Evolutionary conservation across 2,113 vertebrate species (phyloP), one percentile per base, ranked within the genome.

Genomic region (Nothobranchius furzeri): DNA sequence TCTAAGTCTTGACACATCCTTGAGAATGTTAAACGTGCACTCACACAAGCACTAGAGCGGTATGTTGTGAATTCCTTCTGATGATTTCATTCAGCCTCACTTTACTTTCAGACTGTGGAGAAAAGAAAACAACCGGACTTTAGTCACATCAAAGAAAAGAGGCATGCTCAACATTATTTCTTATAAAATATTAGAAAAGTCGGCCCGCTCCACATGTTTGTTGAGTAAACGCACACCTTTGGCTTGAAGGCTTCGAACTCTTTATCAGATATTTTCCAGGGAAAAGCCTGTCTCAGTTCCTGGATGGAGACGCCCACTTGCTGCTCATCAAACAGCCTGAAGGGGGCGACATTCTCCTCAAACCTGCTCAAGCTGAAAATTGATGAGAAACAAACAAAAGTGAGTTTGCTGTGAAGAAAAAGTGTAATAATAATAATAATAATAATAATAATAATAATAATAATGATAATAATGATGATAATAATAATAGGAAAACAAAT

Each of bases 81-180:
- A 94, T 92, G 25, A 93, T 91, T 86, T 94, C 92, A 49, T 92
- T 93, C 82, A 93, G 75, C 37, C 84, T 69, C 57, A 93, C 83
- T 64, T 91, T 92, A 60, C 67, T 89, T 61, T 93, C 88, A 1
- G 89, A 90, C 92, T 95, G 78, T 13, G 12, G 30, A n/a, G 12
- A 37, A n/a, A 47, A 0, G 7, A 36, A 57, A 60, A 10, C 5
- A 37, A 57, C 9, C 9, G 2, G 48, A 9, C n/a, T 50, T 9
- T n/a, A 50, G n/a, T 9, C n/a, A 20, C 48, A 17, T 50, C 9
- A 40, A 12, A 9, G 11, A 45, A 4, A 45, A 30, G 3, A 20
- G 20, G 20, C 2, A 7, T 7, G 42, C 20, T 20, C 20, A 1
- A 43, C 42, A 4, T 12, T 10, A 10, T 10, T 45, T 3, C 9